Evolutionary conservation across 2,797 vertebrate genomes (phyloP).

Genomic region (Coilia nasus): DNA sequence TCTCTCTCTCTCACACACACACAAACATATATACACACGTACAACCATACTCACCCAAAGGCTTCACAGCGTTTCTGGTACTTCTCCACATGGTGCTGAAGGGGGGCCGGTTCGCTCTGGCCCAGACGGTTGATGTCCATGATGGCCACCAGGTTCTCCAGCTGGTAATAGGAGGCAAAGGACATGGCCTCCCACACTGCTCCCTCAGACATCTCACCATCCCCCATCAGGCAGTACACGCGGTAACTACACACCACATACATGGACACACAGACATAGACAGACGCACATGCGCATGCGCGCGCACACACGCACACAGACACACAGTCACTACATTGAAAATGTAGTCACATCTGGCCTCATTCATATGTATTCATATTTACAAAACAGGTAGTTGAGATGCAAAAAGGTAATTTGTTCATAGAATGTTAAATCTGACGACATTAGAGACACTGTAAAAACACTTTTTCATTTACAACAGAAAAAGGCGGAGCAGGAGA

Average conservation of each 20-base stretch:
- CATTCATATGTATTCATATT: not conserved
- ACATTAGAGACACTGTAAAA: not conserved
- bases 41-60: slow-evolving; percentile 83
- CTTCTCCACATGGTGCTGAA: slow-evolving; percentile 91
- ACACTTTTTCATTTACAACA: too few relatives aligned
- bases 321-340: too few relatives aligned
- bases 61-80: slow-evolving; percentile 94
- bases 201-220: slow-evolving; percentile 93
- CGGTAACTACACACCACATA: slow-evolving; percentile 78
- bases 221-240: slow-evolving; percentile 91
- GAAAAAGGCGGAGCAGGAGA: too few relatives aligned
- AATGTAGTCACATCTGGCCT: too few relatives aligned
- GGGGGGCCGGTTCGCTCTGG: slow-evolving; percentile 89
- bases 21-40: too few relatives aligned
- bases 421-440: not conserved
- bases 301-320: too few relatives aligned
- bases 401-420: not conserved
- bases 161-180: slow-evolving; percentile 93
- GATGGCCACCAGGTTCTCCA: slow-evolving; percentile 93
- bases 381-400: not conserved
- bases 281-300: too few relatives aligned
- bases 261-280: not conserved
- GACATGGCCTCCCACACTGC: slow-evolving; percentile 98
- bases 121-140: slow-evolving; percentile 95
- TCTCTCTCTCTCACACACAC: not conserved